Percentiles rank a stretch among this genome's conserved stretches.
Evolutionary conservation across 2,113 vertebrate genomes (phyloP).

Genomic region (Colistium nudipinnis): DNA sequence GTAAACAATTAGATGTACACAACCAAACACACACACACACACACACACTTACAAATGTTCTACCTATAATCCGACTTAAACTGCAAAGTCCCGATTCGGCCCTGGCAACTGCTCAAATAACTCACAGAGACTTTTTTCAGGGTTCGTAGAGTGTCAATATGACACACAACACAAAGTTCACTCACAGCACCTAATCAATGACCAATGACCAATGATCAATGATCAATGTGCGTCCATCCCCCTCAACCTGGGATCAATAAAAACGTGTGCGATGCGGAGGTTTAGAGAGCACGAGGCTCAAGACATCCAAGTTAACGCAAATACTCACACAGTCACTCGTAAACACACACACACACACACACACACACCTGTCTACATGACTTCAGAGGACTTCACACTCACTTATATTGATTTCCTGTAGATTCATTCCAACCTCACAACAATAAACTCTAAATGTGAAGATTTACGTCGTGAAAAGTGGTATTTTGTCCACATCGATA

Average conservation of each 20-base stretch:
- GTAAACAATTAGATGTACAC: too few species aligned
- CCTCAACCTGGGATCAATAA: constrained; percentile 28
- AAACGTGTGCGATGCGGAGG: constrained; percentile 3
- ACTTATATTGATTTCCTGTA: neutral
- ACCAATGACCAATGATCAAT: constrained; percentile 19
- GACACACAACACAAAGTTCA: too few species aligned
- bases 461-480: neutral
- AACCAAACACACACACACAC: too few species aligned
- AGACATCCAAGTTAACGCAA: constrained; percentile 16
- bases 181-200: constrained; percentile 1
- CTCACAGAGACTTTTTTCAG: too few species aligned
- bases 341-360: neutral
- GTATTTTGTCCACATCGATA: neutral
- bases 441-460: neutral
- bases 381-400: neutral
- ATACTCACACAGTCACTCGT: constrained; percentile 2
- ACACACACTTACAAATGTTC: too few species aligned
- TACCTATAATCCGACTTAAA: too few species aligned
- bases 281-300: constrained; percentile 34
- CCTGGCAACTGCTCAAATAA: too few species aligned
- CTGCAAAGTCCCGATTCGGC: too few species aligned
- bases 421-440: neutral
- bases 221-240: constrained; percentile 35
- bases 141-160: too few species aligned
- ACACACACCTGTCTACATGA: neutral